Percentiles rank a stretch among this genome's conserved stretches.
Conservation (phyloP, 2,888 invertebrate species). For the Troides aeacus region DNA sequence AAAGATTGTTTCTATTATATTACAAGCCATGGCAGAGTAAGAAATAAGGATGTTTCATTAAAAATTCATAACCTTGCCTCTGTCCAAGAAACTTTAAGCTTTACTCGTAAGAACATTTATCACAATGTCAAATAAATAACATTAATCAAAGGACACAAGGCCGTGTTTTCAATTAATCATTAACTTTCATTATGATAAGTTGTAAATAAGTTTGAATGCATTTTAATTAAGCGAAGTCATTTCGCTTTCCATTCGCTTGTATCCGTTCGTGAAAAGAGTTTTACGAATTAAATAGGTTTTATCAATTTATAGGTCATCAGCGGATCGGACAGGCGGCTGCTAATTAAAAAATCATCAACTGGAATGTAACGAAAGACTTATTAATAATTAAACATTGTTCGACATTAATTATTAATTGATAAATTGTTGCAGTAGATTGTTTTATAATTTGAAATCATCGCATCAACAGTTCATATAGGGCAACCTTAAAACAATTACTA, state of each 20-base stretch:
- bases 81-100: neutral
- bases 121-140: neutral
- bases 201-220: conserved; percentile 18
- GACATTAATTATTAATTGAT: neutral
- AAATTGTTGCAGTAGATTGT: neutral
- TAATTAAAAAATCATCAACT: conserved; percentile 13
- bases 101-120: neutral
- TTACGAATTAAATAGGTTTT: conserved; percentile 20
- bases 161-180: conserved; percentile 11
- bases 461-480: too few relatives aligned
- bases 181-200: conserved; percentile 3
- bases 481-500: too few relatives aligned
- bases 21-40: too few relatives aligned
- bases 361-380: neutral
- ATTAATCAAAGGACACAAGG: conserved; percentile 1
- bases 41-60: too few relatives aligned
- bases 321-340: neutral
- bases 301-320: conserved; percentile 23
- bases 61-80: neutral
- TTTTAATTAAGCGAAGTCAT: conserved; percentile 24
- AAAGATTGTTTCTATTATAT: too few relatives aligned
- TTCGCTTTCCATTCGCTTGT: conserved; percentile 21
- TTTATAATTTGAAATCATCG: neutral
- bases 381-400: neutral
- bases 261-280: conserved; percentile 6